A percentile compares a stretch with the other conserved stretches of the same genome.
Evolutionary conservation across 2,888 invertebrate species (phyloP).

Genomic region (Andrena bucephala): DNA sequence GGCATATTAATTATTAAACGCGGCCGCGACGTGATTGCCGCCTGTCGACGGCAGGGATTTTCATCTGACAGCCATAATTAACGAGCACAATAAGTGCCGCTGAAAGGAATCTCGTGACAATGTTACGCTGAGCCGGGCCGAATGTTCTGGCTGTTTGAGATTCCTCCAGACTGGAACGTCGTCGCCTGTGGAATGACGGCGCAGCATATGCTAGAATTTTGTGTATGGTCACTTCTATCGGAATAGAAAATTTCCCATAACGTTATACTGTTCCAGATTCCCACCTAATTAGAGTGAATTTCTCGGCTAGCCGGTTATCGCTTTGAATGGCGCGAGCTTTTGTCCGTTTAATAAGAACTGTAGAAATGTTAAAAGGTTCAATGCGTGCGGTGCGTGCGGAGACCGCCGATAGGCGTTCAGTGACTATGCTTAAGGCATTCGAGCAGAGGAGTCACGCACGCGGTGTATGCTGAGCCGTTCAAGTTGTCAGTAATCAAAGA

Average conservation of each 20-base stretch:
- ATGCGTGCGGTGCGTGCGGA: too few relatives aligned
- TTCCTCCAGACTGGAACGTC: neutral
- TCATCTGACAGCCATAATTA: conserved; percentile 26
- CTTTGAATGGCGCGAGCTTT: too few relatives aligned
- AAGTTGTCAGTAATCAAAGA: too few relatives aligned
- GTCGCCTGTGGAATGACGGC: neutral
- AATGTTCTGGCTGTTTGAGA: neutral
- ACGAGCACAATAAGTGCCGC: conserved; percentile 12
- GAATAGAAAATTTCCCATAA: neutral
- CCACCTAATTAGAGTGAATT: too few relatives aligned
- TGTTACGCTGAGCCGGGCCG: neutral
- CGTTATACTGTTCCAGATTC: neutral
- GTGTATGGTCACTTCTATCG: neutral
- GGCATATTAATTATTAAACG: conserved; percentile 44
- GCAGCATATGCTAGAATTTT: neutral
- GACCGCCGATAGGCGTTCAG: too few relatives aligned
- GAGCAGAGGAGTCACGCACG: too few relatives aligned
- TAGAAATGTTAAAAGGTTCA: too few relatives aligned
- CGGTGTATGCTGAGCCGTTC: too few relatives aligned
- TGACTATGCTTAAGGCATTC: too few relatives aligned
- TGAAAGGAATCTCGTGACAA: conserved; percentile 14
- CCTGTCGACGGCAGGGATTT: conserved; percentile 22
- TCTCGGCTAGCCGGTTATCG: too few relatives aligned
- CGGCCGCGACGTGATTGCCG: conserved; percentile 10
- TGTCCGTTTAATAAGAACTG: too few relatives aligned